These are phyloP conservation scores for Cervus canadensis DNA, from an alignment of 2,113 vertebrate genomes.

Conservation along the genomic window DNA sequence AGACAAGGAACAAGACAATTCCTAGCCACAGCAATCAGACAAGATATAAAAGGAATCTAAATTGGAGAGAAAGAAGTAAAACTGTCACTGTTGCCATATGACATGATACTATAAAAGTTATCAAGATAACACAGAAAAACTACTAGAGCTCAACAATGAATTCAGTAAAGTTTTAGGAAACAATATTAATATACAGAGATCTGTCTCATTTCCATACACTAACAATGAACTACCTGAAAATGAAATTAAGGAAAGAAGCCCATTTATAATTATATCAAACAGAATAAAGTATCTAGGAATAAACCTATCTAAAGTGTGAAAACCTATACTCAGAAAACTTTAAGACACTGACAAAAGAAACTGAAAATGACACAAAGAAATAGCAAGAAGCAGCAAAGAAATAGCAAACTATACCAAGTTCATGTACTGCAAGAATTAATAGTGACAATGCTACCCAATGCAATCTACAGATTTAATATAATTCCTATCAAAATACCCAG, in stretches of 20 bases:
- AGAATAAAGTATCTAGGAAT: neutral
- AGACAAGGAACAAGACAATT: neutral
- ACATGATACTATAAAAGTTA: neutral
- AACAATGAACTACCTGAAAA: neutral
- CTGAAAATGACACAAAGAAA: neutral
- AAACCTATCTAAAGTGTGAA: neutral
- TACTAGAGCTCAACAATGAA: neutral
- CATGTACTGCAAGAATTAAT: neutral
- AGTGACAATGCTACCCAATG: neutral
- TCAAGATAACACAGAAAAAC: neutral
- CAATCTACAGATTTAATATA: neutral
- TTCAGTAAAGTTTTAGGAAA: neutral
- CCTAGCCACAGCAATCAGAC: neutral
- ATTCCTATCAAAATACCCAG: neutral
- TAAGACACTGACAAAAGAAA: neutral
- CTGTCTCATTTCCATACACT: neutral
- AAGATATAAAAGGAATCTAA: neutral
- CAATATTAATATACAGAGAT: neutral
- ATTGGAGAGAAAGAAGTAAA: neutral
- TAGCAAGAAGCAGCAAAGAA: neutral
- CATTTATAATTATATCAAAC: neutral
- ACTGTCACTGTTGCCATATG: neutral
- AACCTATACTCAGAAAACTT: neutral
- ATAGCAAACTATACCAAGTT: neutral
- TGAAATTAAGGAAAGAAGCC: neutral